These are phyloP conservation scores for Thereva nobilitata DNA, from an alignment of 2,888 invertebrate genomes.

Conservation along the genomic window DNA sequence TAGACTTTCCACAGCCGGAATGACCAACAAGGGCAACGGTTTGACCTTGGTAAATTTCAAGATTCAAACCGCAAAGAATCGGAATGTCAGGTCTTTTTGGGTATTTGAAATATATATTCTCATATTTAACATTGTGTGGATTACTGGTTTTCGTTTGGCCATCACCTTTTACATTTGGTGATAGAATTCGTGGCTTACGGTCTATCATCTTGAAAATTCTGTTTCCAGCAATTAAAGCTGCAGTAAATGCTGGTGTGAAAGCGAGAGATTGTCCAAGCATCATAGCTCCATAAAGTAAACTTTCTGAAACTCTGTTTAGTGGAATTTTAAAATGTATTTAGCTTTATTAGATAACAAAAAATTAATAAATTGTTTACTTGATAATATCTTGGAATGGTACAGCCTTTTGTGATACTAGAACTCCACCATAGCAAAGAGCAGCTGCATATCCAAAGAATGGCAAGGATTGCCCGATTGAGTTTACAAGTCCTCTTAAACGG, in stretches of 20 bases:
- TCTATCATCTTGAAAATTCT: conserved; percentile 68
- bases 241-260: conserved; percentile 75
- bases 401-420: conserved; percentile 65
- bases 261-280: conserved; percentile 77
- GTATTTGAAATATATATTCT: conserved; percentile 74
- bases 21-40: conserved; percentile 75
- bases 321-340: background rate
- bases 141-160: conserved; percentile 13
- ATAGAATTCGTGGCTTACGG: conserved; percentile 62
- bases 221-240: conserved; percentile 70
- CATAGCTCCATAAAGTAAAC: conserved; percentile 74
- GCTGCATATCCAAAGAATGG: conserved; percentile 74
- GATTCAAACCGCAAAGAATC: conserved; percentile 71
- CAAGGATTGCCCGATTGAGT: conserved; percentile 70
- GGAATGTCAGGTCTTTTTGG: conserved; percentile 75
- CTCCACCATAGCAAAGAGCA: conserved; percentile 72
- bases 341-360: background rate
- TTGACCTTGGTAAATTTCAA: conserved; percentile 69
- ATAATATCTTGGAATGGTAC: conserved; percentile 70
- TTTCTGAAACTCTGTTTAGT: conserved; percentile 68
- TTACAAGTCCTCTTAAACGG: conserved; percentile 68
- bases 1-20: conserved; percentile 81
- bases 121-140: conserved; percentile 59
- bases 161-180: conserved; percentile 50
- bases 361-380: conserved; percentile 61